Conservation (phyloP, 2,888 invertebrate genomes). For the Danaus chrysippus region DNA sequence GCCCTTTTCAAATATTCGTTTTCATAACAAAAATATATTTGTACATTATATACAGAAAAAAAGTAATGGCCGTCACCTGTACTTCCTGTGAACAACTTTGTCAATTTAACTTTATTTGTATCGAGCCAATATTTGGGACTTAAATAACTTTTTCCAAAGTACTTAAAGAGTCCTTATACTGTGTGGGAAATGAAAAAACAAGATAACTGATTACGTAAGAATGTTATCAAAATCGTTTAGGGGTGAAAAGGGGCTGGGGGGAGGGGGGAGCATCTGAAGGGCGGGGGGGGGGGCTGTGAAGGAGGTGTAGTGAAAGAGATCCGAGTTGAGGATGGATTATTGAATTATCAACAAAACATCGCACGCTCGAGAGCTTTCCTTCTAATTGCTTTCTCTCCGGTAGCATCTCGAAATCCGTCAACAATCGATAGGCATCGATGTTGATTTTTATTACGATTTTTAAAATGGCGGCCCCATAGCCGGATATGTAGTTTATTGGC, state of each 20-base stretch:
- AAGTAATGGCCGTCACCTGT: slow-evolving; percentile 64
- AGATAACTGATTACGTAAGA: slow-evolving; percentile 63
- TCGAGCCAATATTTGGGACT: slow-evolving; percentile 62
- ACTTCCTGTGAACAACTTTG: slow-evolving; percentile 60
- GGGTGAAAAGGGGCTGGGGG: slow-evolving; percentile 35
- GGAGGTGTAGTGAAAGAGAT: slow-evolving; percentile 56
- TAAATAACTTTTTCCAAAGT: slow-evolving; percentile 61
- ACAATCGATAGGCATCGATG: slow-evolving; percentile 62
- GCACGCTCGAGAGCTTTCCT: slow-evolving; percentile 61
- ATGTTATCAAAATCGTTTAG: slow-evolving; percentile 52
- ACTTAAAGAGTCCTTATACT: slow-evolving; percentile 54
- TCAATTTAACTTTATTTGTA: slow-evolving; percentile 78
- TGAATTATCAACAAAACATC: slow-evolving; percentile 76
- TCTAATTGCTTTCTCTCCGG: slow-evolving; percentile 69
- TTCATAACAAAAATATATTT: slow-evolving; percentile 43
- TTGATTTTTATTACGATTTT: slow-evolving; percentile 36
- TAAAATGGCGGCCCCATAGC: slow-evolving; percentile 37
- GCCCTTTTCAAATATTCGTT: slow-evolving; percentile 15
- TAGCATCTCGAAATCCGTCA: slow-evolving; percentile 60
- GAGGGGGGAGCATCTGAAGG: slow-evolving; percentile 30
- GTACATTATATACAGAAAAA: slow-evolving; percentile 48
- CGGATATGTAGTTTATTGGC: slow-evolving; percentile 25
- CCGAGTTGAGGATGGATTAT: slow-evolving; percentile 64
- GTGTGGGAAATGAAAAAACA: slow-evolving; percentile 61
- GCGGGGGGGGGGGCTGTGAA: slow-evolving; percentile 36